phyloP scores from a whole-genome alignment of 2,888 invertebrate species.

The Gymnosoma rotundatum region DNA sequence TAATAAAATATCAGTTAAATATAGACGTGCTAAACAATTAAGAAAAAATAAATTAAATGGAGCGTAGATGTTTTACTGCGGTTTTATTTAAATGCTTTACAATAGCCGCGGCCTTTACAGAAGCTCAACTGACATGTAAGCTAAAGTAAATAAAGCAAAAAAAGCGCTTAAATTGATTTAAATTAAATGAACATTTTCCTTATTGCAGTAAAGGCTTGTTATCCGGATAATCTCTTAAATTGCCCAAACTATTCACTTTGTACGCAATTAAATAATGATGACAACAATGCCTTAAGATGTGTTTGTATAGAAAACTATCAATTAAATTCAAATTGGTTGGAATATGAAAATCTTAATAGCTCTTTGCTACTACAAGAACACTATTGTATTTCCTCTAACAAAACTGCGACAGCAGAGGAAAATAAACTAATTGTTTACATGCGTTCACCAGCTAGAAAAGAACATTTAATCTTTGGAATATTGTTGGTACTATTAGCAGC shows the following conservation, averaged over 20 bases:
- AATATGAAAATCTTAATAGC: slow-evolving; percentile 28
- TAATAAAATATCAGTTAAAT: slow-evolving; percentile 14
- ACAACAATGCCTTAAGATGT: slow-evolving; percentile 59
- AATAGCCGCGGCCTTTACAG: background rate
- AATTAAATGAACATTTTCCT: background rate
- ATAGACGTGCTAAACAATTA: slow-evolving; percentile 7
- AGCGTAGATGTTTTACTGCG: background rate
- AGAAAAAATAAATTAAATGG: background rate
- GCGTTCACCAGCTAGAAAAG: slow-evolving; percentile 63
- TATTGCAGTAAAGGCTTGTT: slow-evolving; percentile 56
- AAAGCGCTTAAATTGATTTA: too few relatives aligned
- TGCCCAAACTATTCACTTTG: slow-evolving; percentile 55
- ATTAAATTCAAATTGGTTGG: slow-evolving; percentile 71
- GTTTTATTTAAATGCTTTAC: background rate
- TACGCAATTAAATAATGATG: slow-evolving; percentile 5
- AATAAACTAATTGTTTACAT: slow-evolving; percentile 61
- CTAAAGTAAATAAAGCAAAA: background rate
- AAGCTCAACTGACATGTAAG: slow-evolving; percentile 42
- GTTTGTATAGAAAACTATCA: slow-evolving; percentile 72
- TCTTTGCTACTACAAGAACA: slow-evolving; percentile 7
- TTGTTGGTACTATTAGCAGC: slow-evolving; percentile 71
- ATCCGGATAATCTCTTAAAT: slow-evolving; percentile 17
- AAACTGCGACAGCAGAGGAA: background rate
- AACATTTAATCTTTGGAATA: slow-evolving; percentile 70
- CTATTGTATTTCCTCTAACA: slow-evolving; percentile 25